A percentile compares a stretch with the other conserved stretches of the same genome.
These are phyloP conservation scores for Phoebastria nigripes DNA, from an alignment of 2,797 vertebrate genomes.

Conservation along the genomic window DNA sequence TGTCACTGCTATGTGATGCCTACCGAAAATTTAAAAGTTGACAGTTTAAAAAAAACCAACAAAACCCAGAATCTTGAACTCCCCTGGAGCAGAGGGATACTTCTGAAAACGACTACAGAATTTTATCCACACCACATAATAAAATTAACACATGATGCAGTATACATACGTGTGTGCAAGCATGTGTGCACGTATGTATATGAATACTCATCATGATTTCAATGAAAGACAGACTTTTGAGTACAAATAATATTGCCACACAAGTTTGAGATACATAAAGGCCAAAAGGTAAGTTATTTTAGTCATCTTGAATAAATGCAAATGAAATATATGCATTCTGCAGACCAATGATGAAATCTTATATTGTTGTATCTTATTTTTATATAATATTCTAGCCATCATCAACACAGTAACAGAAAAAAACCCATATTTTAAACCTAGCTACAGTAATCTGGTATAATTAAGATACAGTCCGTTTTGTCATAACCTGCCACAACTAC, in stretches of 20 bases:
- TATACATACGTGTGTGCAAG: neutral
- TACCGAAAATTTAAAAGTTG: neutral
- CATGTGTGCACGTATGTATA: rapidly evolving
- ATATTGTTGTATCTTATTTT: neutral
- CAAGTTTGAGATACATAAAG: neutral
- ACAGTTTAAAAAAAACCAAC: neutral
- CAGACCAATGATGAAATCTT: neutral
- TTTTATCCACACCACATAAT: neutral
- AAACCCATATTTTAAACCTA: neutral
- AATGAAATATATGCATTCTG: neutral
- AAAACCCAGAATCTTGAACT: neutral
- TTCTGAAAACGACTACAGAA: neutral
- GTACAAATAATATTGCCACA: neutral
- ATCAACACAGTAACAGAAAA: neutral
- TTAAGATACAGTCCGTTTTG: neutral
- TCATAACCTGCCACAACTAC: neutral
- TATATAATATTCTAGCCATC: neutral
- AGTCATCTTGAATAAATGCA: neutral
- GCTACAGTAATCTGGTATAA: neutral
- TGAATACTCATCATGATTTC: neutral
- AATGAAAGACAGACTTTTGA: neutral
- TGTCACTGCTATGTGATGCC: neutral
- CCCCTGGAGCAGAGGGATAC: neutral
- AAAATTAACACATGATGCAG: neutral
- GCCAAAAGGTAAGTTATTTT: neutral